These are phyloP conservation scores for Ophonus ardosiacus DNA, from an alignment of 2,888 invertebrate genomes.

Conservation along the genomic window DNA sequence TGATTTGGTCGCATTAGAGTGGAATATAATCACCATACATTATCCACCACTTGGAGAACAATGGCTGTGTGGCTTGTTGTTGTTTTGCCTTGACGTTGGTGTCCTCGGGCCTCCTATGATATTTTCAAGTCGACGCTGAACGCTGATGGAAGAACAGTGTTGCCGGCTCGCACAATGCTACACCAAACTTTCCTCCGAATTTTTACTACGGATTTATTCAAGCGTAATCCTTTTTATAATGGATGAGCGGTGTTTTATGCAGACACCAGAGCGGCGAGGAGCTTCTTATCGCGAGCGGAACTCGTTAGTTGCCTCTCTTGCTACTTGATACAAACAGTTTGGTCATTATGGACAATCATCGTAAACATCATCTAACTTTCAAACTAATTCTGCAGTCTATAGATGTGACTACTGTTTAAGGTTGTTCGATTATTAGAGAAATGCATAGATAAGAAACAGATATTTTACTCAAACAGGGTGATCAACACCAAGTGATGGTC, in stretches of 20 bases:
- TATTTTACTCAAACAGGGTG: too few relatives aligned
- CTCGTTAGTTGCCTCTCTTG: slow-evolving; percentile 25
- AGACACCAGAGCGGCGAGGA: neutral
- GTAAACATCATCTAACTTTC: neutral
- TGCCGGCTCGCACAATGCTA: slow-evolving; percentile 40
- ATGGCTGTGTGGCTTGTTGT: slow-evolving; percentile 25
- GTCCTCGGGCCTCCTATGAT: slow-evolving; percentile 3
- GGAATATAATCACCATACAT: slow-evolving; percentile 42
- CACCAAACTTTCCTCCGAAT: slow-evolving; percentile 45
- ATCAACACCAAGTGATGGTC: too few relatives aligned
- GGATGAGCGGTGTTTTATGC: slow-evolving; percentile 56
- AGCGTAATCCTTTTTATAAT: slow-evolving; percentile 52
- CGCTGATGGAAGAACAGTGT: slow-evolving; percentile 51
- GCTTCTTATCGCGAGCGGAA: slow-evolving; percentile 17
- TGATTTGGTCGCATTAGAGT: slow-evolving; percentile 30
- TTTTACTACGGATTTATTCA: slow-evolving; percentile 55
- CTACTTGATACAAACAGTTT: neutral
- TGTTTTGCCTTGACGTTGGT: slow-evolving; percentile 19
- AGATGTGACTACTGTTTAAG: neutral
- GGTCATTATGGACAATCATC: neutral
- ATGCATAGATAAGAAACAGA: too few relatives aligned
- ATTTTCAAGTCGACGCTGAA: slow-evolving; percentile 41
- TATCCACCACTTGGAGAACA: slow-evolving; percentile 33
- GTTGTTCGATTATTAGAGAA: too few relatives aligned
- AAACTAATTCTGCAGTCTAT: neutral